Evolutionary conservation across 2,888 invertebrate genomes (phyloP).

Genomic region (Drosophila trichaetosa): DNA sequence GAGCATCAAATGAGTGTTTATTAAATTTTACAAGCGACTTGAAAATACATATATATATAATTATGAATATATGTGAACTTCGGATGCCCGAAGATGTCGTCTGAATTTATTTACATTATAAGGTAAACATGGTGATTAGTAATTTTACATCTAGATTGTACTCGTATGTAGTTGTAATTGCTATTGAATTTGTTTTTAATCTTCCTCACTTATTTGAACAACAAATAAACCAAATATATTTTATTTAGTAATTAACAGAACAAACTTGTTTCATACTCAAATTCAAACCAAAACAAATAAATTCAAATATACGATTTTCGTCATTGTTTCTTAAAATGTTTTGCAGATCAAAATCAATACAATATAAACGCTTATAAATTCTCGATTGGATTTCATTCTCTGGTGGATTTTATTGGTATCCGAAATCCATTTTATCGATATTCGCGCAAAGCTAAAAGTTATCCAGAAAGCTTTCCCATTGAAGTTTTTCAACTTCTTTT

Average conservation of each 20-base stretch:
- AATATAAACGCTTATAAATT: background rate
- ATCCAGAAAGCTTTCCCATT: background rate
- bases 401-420: background rate
- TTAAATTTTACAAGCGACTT: conserved; percentile 50
- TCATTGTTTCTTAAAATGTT: background rate
- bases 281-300: background rate
- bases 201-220: conserved; percentile 36
- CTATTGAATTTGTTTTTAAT: conserved; percentile 47
- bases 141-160: conserved; percentile 56
- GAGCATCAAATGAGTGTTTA: conserved; percentile 38
- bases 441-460: background rate
- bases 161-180: conserved; percentile 48
- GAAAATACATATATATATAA: conserved; percentile 11
- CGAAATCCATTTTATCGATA: background rate
- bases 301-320: background rate
- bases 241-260: conserved; percentile 48
- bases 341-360: background rate
- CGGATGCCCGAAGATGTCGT: conserved; percentile 50
- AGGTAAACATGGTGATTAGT: conserved; percentile 57
- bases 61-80: conserved; percentile 32
- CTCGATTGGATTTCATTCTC: background rate
- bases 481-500: background rate
- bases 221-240: conserved; percentile 47
- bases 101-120: conserved; percentile 52
- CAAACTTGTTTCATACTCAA: conserved; percentile 11